Percentiles rank a stretch among this genome's conserved stretches.
These are phyloP conservation scores for Bombus pyrosoma DNA, from an alignment of 1,140 invertebrate species.

Conservation along the genomic window DNA sequence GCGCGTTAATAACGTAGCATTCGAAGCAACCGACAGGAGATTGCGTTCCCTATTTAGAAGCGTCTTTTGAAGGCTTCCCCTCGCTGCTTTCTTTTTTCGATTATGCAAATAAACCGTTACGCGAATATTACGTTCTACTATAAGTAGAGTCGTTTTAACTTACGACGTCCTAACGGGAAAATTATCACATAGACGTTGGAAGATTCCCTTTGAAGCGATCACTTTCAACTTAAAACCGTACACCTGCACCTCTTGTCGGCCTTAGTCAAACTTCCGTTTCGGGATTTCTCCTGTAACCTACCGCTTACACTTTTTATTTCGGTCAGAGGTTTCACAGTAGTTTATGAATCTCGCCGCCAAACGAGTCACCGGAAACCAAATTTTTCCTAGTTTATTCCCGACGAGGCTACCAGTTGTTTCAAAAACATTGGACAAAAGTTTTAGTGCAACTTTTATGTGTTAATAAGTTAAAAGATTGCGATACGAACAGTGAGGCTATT, in stretches of 20 bases:
- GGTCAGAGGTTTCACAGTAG: background rate
- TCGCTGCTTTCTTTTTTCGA: conserved; percentile 15
- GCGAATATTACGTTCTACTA: conserved; percentile 28
- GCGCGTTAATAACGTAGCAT: conserved; percentile 42
- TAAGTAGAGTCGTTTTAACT: conserved; percentile 17
- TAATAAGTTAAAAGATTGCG: too few relatives aligned
- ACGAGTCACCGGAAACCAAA: background rate
- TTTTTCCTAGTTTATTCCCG: background rate
- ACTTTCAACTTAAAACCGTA: background rate
- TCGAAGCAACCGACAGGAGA: conserved; percentile 3
- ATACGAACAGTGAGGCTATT: too few relatives aligned
- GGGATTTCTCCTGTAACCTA: background rate
- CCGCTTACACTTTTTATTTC: background rate
- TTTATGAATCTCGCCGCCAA: background rate
- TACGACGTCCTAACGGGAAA: conserved; percentile 21
- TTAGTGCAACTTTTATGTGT: background rate
- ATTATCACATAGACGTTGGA: background rate
- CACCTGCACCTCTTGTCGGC: background rate
- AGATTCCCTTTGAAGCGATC: background rate
- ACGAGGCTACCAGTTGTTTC: background rate
- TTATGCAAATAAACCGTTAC: conserved; percentile 49
- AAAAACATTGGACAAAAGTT: background rate
- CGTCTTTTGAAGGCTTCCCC: conserved; percentile 12
- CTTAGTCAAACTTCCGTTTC: background rate
- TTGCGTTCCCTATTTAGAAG: conserved; percentile 43